A percentile compares a stretch with the other conserved stretches of the same genome.
phyloP scores from a whole-genome alignment of 1,140 invertebrate genomes.

The Sycobia sp. region DNA sequence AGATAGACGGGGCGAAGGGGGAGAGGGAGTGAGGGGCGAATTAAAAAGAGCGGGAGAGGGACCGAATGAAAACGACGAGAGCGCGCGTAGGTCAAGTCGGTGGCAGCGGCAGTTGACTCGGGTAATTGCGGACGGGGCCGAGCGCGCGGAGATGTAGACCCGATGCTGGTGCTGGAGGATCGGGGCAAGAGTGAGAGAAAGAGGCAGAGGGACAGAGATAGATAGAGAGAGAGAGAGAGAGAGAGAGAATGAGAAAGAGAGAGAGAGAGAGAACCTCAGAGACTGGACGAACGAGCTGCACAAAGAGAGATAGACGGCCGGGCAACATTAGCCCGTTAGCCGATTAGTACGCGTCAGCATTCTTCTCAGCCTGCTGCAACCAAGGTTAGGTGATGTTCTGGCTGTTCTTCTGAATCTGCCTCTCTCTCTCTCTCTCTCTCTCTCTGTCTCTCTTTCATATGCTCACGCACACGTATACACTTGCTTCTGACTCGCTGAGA shows the following conservation, averaged over 20 bases:
- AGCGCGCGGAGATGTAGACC: conserved; percentile 42
- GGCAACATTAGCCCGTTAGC: conserved; percentile 53
- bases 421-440: neutral
- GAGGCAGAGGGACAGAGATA: no score
- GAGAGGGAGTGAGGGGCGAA: conserved; percentile 7
- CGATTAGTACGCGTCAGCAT: conserved; percentile 50
- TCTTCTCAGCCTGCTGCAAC: no score
- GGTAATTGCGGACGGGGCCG: conserved; percentile 50
- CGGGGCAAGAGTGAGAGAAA: no score
- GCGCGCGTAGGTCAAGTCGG: no score
- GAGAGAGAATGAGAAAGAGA: no score
- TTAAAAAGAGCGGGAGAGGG: neutral
- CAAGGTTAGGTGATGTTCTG: neutral
- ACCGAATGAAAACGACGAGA: neutral
- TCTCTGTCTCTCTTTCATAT: neutral
- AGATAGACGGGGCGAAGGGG: neutral
- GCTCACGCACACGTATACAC: no score
- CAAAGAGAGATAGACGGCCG: conserved; percentile 41
- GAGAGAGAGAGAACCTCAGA: no score
- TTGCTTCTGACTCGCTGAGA: no score
- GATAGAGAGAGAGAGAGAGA: no score
- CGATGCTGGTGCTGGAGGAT: no score
- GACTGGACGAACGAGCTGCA: no score
- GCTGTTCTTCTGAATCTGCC: neutral
- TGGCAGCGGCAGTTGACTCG: conserved; percentile 47